Evolutionary conservation across 2,113 vertebrate genomes (phyloP).

Genomic region (Columba janthina): DNA sequence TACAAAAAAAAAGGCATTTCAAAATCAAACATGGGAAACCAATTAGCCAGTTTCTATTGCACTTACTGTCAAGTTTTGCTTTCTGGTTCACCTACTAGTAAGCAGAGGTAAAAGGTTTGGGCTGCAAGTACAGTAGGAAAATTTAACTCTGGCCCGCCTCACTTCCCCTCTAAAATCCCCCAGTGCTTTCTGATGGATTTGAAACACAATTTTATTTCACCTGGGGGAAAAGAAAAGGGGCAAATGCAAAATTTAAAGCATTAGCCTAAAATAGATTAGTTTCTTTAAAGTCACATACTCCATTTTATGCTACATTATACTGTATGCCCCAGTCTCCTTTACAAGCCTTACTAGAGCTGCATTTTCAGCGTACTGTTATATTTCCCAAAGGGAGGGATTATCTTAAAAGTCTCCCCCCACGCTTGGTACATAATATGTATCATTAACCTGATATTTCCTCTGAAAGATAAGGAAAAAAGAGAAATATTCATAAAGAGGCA

Average conservation of each 20-base stretch:
- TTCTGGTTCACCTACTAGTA: background rate
- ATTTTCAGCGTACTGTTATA: background rate
- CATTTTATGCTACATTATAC: constrained; percentile 70
- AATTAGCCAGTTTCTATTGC: background rate
- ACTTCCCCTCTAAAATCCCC: constrained; percentile 29
- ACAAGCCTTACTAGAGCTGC: constrained; percentile 30
- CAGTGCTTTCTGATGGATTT: background rate
- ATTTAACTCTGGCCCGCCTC: constrained; percentile 19
- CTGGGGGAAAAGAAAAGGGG: constrained; percentile 4
- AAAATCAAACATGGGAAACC: background rate
- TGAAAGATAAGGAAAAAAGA: background rate
- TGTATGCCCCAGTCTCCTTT: constrained; percentile 68
- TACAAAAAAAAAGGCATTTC: background rate
- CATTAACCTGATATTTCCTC: background rate
- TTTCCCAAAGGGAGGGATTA: constrained; percentile 48
- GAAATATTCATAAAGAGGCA: background rate
- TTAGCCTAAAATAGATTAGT: constrained; percentile 53
- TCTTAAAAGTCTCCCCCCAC: background rate
- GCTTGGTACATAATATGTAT: background rate
- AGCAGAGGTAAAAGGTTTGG: background rate
- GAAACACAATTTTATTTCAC: constrained; percentile 31
- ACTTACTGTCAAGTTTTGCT: background rate
- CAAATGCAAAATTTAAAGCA: constrained; percentile 51
- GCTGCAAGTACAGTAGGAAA: background rate
- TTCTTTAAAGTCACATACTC: constrained; percentile 57